These are phyloP conservation scores for Rhinolophus sinicus DNA, from an alignment of 2,113 vertebrate species.

Conservation along the genomic window DNA sequence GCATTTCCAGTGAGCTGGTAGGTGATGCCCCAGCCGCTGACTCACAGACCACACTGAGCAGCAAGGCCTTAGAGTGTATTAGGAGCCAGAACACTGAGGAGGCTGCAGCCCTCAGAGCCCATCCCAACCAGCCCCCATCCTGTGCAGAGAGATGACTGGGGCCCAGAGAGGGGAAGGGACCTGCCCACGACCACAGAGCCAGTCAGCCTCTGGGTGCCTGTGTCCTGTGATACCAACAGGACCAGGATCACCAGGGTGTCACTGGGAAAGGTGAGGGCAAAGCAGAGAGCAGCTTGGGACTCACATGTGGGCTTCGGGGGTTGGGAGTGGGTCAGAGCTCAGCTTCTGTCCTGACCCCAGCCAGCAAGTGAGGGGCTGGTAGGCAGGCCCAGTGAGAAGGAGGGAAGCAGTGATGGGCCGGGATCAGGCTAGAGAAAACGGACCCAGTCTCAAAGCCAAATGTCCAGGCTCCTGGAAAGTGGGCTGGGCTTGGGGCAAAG, in stretches of 20 bases:
- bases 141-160: background rate
- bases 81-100: background rate
- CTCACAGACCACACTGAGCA: background rate
- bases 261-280: background rate
- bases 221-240: background rate
- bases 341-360: background rate
- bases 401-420: background rate
- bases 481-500: background rate
- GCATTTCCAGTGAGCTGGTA: background rate
- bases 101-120: background rate
- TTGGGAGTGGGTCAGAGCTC: background rate
- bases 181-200: background rate
- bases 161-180: background rate
- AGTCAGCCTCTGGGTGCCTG: background rate
- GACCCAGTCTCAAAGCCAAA: background rate
- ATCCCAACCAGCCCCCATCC: background rate
- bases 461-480: background rate
- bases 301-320: accelerated
- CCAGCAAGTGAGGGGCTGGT: background rate
- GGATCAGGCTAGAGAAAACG: background rate
- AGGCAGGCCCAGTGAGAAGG: background rate
- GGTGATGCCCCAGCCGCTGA: background rate
- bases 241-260: background rate
- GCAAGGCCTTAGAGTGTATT: background rate
- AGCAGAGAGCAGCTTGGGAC: background rate